Evolutionary conservation across 1,140 invertebrate genomes (phyloP).

Genomic region (Helicoverpa armigera): DNA sequence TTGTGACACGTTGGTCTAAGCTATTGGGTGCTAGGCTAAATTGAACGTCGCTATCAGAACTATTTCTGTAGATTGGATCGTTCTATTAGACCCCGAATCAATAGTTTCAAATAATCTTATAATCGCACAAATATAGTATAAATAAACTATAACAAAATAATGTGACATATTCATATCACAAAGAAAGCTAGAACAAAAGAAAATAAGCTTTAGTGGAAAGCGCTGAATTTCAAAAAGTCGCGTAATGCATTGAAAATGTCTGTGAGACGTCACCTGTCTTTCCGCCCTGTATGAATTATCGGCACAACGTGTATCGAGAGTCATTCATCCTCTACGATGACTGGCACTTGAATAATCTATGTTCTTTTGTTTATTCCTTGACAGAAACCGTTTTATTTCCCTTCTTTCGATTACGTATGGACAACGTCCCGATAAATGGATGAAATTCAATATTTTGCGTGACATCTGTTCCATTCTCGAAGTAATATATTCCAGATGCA

Average conservation of each 20-base stretch:
- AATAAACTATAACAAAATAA: too few species aligned
- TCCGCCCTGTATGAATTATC: conserved; percentile 17
- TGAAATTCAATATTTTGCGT: conserved; percentile 16
- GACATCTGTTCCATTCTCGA: conserved; percentile 9
- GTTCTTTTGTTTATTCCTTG: conserved; percentile 7
- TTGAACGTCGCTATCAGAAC: not conserved
- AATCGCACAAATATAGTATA: too few species aligned
- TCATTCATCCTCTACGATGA: conserved; percentile 35
- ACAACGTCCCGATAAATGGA: not conserved
- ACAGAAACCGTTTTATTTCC: not conserved
- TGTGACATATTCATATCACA: too few species aligned
- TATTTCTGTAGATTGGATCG: not conserved
- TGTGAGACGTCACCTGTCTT: conserved; percentile 30
- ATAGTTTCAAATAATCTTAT: not conserved
- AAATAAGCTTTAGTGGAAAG: not conserved
- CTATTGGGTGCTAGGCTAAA: conserved; percentile 8
- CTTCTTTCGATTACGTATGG: not conserved
- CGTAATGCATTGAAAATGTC: conserved; percentile 32
- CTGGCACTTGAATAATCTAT: conserved; percentile 37
- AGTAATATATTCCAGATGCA: too few species aligned
- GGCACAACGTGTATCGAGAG: conserved; percentile 21
- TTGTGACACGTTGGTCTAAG: conserved; percentile 15
- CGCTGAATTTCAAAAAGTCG: not conserved
- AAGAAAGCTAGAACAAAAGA: not conserved
- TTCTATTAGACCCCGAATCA: not conserved